Conservation (phyloP, 2,113 vertebrate genomes). For the Symphodus melops region DNA sequence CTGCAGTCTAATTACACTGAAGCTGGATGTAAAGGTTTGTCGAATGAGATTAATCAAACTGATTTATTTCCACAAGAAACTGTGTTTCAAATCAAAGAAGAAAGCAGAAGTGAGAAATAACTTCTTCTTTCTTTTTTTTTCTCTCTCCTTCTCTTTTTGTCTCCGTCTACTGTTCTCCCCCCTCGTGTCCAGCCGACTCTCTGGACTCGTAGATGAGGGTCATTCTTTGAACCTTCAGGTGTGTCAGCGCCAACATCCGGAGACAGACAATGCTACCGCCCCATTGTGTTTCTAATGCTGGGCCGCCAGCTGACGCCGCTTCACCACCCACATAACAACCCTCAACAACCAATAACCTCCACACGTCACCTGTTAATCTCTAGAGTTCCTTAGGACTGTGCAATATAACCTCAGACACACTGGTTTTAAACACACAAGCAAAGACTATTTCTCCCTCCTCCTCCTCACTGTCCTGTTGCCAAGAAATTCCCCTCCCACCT, state of each 20-base stretch:
- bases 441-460: slow-evolving; percentile 38
- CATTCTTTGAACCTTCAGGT: slow-evolving; percentile 10
- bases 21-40: neutral
- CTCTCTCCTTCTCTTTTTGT: neutral
- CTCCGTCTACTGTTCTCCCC: neutral
- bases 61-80: neutral
- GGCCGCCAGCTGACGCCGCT: slow-evolving; percentile 58
- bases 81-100: slow-evolving; percentile 3
- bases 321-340: slow-evolving; percentile 53
- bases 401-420: slow-evolving; percentile 59
- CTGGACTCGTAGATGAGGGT: slow-evolving; percentile 77
- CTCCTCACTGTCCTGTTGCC: slow-evolving; percentile 60
- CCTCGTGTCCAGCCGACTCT: slow-evolving; percentile 68
- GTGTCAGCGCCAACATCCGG: slow-evolving; percentile 51
- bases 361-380: slow-evolving; percentile 41
- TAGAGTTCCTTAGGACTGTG: slow-evolving; percentile 51
- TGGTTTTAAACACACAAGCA: slow-evolving; percentile 37
- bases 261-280: slow-evolving; percentile 48
- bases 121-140: neutral
- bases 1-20: neutral
- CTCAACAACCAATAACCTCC: slow-evolving; percentile 47
- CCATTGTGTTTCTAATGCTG: slow-evolving; percentile 45
- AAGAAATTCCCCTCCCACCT: slow-evolving; percentile 58
- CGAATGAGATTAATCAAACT: neutral
- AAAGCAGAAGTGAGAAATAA: neutral